These are phyloP conservation scores for Gymnarchus niloticus DNA, from an alignment of 2,113 vertebrate species.

Conservation along the genomic window DNA sequence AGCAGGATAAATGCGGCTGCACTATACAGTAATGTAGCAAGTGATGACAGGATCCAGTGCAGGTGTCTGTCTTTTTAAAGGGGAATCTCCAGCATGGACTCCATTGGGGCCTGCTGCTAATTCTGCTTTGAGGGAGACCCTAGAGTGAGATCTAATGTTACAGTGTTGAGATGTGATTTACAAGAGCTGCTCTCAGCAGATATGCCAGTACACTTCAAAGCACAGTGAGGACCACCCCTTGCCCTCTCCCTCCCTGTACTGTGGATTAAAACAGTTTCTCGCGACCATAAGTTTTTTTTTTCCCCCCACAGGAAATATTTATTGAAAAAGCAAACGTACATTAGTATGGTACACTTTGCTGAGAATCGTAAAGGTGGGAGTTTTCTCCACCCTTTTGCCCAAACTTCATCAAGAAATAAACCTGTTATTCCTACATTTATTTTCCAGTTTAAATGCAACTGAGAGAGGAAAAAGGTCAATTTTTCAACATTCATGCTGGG, in stretches of 20 bases:
- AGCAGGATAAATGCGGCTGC: neutral
- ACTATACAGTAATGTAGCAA: neutral
- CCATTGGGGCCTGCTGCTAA: slow-evolving; percentile 19
- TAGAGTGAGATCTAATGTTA: slow-evolving; percentile 6
- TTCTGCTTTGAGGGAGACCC: slow-evolving; percentile 8
- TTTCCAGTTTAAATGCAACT: neutral
- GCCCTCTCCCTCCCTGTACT: neutral
- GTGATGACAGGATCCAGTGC: slow-evolving; percentile 17
- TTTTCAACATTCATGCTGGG: neutral
- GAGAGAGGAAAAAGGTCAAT: neutral
- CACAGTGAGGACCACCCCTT: neutral
- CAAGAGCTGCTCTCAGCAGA: slow-evolving; percentile 29
- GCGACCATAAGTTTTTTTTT: slow-evolving; percentile 16
- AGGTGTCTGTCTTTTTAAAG: slow-evolving; percentile 18
- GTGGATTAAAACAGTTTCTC: neutral
- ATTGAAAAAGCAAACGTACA: slow-evolving; percentile 65
- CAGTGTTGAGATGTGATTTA: slow-evolving; percentile 30
- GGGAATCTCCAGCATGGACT: slow-evolving; percentile 5
- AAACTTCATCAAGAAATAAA: neutral
- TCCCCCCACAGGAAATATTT: slow-evolving; percentile 45
- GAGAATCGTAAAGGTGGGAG: neutral
- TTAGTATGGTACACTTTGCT: slow-evolving; percentile 52
- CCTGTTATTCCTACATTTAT: neutral
- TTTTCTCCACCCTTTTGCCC: neutral
- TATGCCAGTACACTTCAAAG: slow-evolving; percentile 30